Base-by-base conservation (phyloP, 2,797 vertebrate species). In the Anguilla pacifica region DNA sequence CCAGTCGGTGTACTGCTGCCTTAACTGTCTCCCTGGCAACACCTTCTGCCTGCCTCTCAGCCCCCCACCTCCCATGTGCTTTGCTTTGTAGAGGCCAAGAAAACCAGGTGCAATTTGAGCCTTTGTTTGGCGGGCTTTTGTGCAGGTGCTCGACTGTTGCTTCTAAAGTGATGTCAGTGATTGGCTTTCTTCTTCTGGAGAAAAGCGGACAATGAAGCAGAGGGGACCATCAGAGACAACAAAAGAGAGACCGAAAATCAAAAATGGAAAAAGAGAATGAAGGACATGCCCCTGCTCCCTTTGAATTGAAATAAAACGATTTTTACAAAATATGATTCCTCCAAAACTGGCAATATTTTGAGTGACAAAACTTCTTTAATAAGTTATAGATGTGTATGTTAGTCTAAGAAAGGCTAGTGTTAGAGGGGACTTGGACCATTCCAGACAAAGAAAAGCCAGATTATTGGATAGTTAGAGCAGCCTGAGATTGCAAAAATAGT, bases 1-100 rank as follows among this genome's bases (percentile, higher is more conserved):
- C 31, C 46, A 82, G 86, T 84, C 61, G 19, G 7, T 55, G 25
- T 61, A 39, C 61, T 72, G 86, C 61, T 19, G 81, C 86, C 46
- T 87, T 87, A 17, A 31, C 70, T 17, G 31, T 70, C 70, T 70
- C 86, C 43, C 6, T 83, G 17, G 61, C 64, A 87, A 87, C 86
- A 31, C 35, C 2, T 15, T 3, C 3, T 31, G 39, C 72, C 31
- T 22, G 57, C 17, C 85, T 7, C 70, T 35, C 70, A 9, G 10
- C 46, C 28, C 31, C 51, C 31, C 51, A 70, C 28, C 72, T 53
- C 74, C 86, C 22, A 15, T 22, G 19, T n/a, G 77, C 6, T 31
- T 9, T 25, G 2, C 59, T 53, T 83, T 31, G 49, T 61, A n/a
- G 11, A 43, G 67, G 15, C 53, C 11, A 46, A 61, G 57, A 39